Percentiles rank a stretch among this genome's conserved stretches.
Conservation (phyloP, 2,797 vertebrate genomes). For the Yasuhikotakia modesta region DNA sequence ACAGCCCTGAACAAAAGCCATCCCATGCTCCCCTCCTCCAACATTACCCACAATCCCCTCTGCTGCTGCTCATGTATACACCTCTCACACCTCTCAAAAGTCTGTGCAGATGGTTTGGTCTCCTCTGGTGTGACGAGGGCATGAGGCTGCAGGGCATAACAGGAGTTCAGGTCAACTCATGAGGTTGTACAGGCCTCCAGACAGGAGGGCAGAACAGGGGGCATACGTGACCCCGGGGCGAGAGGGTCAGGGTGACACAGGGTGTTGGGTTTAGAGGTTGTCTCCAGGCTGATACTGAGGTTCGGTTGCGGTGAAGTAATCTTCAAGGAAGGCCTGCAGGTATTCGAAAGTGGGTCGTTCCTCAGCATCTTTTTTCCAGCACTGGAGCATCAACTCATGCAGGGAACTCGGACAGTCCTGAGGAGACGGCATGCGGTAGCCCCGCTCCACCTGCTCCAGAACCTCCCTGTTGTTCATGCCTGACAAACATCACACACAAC, state of each 20-base stretch:
- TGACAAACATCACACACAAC: constrained; percentile 57
- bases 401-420: constrained; percentile 94
- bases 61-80: constrained; percentile 11
- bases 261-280: constrained; percentile 84
- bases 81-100: no score
- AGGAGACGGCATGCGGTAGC: constrained; percentile 93
- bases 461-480: constrained; percentile 99
- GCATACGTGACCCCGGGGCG: constrained; percentile 48
- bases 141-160: constrained; percentile 7
- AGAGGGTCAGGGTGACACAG: not conserved
- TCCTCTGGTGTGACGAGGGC: constrained; percentile 2
- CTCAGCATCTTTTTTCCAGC: constrained; percentile 97
- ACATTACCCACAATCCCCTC: constrained; percentile 30
- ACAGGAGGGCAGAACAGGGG: constrained; percentile 47
- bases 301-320: constrained; percentile 98
- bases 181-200: constrained; percentile 64
- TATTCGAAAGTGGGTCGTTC: constrained; percentile 97
- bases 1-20: constrained; percentile 18
- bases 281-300: constrained; percentile 97
- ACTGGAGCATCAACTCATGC: constrained; percentile 96
- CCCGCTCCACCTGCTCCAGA: constrained; percentile 95
- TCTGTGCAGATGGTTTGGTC: not conserved
- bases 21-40: constrained; percentile 17
- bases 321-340: constrained; percentile 96
- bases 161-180: constrained; percentile 48